Evolutionary conservation across 2,797 vertebrate species (phyloP), one percentile per base, ranked within the genome.

Genomic region (Darevskia nairensis): DNA sequence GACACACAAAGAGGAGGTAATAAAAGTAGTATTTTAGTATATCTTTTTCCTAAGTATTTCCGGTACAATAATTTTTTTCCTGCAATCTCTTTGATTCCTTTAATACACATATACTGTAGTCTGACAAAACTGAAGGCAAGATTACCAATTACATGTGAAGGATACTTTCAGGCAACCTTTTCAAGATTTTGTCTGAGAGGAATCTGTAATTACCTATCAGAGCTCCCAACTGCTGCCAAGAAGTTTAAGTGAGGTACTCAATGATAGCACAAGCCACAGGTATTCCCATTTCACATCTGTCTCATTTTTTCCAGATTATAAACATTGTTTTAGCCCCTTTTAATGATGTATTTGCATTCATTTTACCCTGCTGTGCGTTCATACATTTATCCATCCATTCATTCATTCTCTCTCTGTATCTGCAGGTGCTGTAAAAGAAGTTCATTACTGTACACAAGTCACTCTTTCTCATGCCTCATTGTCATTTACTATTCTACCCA

Each of bases 401-500:
- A 69, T 81, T 74, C 79, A 55, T 55, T 80, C 15, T 77, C 17
- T 61, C 35, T 41, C 61, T 77, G 19, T 76, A 68, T 82, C 80
- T 77, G 3, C 74, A 77, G 41, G 86, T 82, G 71, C 71, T 82
- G 80, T 76, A 35, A 44, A 66, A 66, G 80, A 82, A 50, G 29
- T 74, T 27, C 80, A 55, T 41, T 69, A 76, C 72, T 83, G 4
- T 82, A 83, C 74, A 77, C 46, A 88, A 77, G 15, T 55, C 86
- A 82, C 71, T 55, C 32, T 80, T 81, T 83, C 64, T 68, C 35
- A 69, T 72, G 32, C 55, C 23, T 87, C 80, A 82, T 75, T n/a
- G 72, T 55, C 66, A 77, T 76, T 80, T 86, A 59, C 68, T 86
- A 23, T 86, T 80, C 41, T 83, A 27, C 69, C 78, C 79, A 81